phyloP scores from a whole-genome alignment of 1,140 invertebrate species.

The Hyles vespertilio region DNA sequence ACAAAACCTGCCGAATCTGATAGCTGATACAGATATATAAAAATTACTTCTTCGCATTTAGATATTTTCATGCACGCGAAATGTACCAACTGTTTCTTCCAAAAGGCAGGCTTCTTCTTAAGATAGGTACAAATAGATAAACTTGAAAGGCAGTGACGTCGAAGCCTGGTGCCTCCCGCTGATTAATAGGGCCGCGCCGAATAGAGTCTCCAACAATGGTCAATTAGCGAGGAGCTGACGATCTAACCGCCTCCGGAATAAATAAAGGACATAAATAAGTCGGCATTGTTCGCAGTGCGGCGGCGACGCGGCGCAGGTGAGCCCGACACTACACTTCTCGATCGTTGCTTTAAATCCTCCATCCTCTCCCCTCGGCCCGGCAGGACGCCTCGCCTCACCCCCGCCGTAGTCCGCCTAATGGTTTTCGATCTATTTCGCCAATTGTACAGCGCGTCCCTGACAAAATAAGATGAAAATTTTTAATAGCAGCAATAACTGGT shows the following conservation, averaged over 20 bases:
- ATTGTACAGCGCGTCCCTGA: constrained; percentile 31
- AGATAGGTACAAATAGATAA: no score
- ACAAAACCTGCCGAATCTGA: not conserved
- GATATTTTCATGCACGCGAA: not conserved
- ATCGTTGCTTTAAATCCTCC: constrained; percentile 19
- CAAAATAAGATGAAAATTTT: constrained; percentile 41
- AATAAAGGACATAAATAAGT: constrained; percentile 15
- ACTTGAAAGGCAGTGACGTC: no score
- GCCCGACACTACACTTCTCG: constrained; percentile 3
- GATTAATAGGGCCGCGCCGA: constrained; percentile 1
- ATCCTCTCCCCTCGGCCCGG: not conserved
- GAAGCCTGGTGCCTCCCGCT: not conserved
- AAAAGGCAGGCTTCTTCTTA: not conserved
- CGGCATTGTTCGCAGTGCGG: not conserved
- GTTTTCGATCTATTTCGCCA: constrained; percentile 28
- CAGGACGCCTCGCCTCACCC: not conserved
- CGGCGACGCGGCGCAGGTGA: constrained; percentile 16
- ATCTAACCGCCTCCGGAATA: constrained; percentile 10
- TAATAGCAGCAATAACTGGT: constrained; percentile 31
- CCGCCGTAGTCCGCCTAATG: constrained; percentile 14
- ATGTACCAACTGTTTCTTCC: not conserved
- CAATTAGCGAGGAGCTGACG: constrained; percentile 9
- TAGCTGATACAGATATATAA: no score
- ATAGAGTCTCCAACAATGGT: constrained; percentile 9
- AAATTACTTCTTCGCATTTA: no score